These are phyloP conservation scores for Anhinga rufa DNA, from an alignment of 2,113 vertebrate genomes.

Conservation along the genomic window DNA sequence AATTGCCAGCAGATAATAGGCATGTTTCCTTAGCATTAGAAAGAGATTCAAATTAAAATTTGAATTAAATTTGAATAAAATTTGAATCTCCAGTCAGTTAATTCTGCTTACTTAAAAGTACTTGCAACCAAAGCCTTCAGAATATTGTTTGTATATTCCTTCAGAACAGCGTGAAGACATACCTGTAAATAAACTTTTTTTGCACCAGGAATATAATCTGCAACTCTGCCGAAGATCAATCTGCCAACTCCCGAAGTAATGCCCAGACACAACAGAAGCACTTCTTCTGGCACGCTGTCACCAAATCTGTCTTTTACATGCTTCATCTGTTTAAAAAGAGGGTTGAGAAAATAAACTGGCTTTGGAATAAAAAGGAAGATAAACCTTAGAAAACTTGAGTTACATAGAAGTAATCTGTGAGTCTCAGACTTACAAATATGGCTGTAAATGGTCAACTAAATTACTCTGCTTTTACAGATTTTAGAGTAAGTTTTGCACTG, in stretches of 20 bases:
- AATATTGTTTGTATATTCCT: neutral
- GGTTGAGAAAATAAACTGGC: neutral
- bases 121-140: neutral
- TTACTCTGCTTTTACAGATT: neutral
- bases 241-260: conserved; percentile 90
- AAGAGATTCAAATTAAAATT: no score
- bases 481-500: neutral
- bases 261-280: conserved; percentile 90
- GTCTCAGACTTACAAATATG: neutral
- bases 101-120: neutral
- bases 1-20: neutral
- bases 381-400: neutral
- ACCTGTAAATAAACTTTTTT: conserved; percentile 98
- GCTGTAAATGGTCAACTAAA: neutral
- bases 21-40: neutral
- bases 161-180: neutral
- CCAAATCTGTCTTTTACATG: conserved; percentile 85
- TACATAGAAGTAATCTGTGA: neutral
- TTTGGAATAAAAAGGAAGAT: neutral
- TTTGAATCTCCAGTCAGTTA: neutral
- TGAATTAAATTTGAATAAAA: no score
- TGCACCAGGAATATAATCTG: conserved; percentile 87
- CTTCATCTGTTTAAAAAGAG: conserved; percentile 80
- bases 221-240: conserved; percentile 87
- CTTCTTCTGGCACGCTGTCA: conserved; percentile 73